Conservation (phyloP, 2,113 vertebrate genomes). For the Salvator merianae region DNA sequence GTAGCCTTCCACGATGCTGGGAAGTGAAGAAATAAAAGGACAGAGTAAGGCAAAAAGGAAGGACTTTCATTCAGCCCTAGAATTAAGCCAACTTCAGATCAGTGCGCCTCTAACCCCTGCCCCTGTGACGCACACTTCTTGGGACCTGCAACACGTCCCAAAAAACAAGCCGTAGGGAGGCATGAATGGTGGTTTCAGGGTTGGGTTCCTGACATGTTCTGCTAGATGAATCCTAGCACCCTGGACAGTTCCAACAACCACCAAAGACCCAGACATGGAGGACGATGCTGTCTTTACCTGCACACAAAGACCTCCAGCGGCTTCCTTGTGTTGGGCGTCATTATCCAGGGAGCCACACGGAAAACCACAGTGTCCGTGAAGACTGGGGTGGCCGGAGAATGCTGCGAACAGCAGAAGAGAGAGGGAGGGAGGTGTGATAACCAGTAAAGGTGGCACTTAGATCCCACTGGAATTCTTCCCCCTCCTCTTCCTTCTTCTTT, state of each 20-base stretch:
- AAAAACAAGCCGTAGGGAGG: neutral
- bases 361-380: conserved; percentile 89
- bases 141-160: too few species aligned
- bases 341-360: conserved; percentile 92
- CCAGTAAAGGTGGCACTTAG: too few species aligned
- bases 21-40: rapidly evolving
- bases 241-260: neutral
- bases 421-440: too few species aligned
- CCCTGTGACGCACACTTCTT: too few species aligned
- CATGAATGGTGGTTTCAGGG: neutral
- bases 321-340: conserved; percentile 91
- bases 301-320: conserved; percentile 89
- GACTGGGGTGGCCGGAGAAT: conserved; percentile 75
- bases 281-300: conserved; percentile 66
- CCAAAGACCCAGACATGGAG: neutral
- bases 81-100: neutral
- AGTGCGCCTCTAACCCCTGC: too few species aligned
- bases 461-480: too few species aligned
- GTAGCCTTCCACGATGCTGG: conserved; percentile 67
- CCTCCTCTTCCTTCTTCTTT: too few species aligned
- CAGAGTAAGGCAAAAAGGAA: rapidly evolving
- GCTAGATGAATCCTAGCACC: too few species aligned
- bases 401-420: conserved; percentile 50
- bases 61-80: neutral
- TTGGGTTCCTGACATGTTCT: too few species aligned